Evolutionary conservation across 2,113 vertebrate genomes (phyloP).

Genomic region (Mustela lutreola): DNA sequence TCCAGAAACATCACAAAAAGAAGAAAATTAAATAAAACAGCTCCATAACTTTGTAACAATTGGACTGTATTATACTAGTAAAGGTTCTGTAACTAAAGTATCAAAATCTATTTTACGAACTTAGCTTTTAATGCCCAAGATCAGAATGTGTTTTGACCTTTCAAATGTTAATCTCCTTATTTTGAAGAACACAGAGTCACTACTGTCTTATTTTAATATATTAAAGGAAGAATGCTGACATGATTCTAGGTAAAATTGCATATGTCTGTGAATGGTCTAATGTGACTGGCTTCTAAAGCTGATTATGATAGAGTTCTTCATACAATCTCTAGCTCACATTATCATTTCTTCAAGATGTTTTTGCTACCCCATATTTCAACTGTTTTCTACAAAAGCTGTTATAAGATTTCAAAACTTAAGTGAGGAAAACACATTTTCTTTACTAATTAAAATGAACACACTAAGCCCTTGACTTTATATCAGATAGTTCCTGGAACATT

Average conservation of each 20-base stretch:
- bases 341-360: constrained; percentile 56
- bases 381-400: constrained; percentile 40
- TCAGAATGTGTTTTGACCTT: not conserved
- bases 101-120: constrained; percentile 47
- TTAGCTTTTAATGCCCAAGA: constrained; percentile 31
- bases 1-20: constrained; percentile 35
- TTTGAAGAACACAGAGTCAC: not conserved
- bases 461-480: constrained; percentile 52
- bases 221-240: not conserved
- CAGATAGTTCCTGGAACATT: constrained; percentile 42
- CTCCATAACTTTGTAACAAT: constrained; percentile 60
- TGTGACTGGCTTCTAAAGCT: constrained; percentile 9
- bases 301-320: constrained; percentile 13
- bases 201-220: not conserved
- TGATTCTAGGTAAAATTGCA: not conserved
- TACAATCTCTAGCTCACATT: constrained; percentile 7
- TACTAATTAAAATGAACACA: constrained; percentile 71
- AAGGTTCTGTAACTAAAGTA: constrained; percentile 43
- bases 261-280: not conserved
- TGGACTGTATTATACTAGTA: not conserved
- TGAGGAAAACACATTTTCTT: constrained; percentile 57
- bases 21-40: constrained; percentile 62
- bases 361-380: constrained; percentile 18
- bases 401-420: constrained; percentile 52
- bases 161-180: not conserved